Conservation (phyloP, 2,113 vertebrate genomes). For the Furnarius figulus region DNA sequence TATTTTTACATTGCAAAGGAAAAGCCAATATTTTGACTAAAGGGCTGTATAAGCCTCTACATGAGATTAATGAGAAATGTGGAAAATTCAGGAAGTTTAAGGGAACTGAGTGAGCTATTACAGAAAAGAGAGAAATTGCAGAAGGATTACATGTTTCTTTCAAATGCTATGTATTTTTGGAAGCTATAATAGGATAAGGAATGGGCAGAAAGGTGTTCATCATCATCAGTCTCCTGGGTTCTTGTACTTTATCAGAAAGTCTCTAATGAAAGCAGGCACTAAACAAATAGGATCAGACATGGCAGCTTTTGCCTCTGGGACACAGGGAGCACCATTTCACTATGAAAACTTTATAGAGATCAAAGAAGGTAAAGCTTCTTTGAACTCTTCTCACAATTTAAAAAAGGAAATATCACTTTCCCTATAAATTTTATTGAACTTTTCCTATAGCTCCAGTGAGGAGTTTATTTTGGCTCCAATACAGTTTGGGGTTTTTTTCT, state of each 20-base stretch:
- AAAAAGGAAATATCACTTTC: conserved; percentile 20
- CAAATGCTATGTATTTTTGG: neutral
- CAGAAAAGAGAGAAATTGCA: neutral
- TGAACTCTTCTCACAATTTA: neutral
- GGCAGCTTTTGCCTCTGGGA: neutral
- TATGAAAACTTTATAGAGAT: neutral
- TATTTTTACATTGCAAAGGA: neutral
- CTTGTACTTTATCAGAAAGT: neutral
- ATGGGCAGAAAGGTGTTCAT: neutral
- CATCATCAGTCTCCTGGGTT: neutral
- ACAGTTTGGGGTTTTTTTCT: neutral
- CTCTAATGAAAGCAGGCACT: neutral
- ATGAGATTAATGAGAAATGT: neutral
- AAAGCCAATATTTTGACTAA: neutral
- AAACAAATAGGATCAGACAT: neutral
- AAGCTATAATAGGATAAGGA: neutral
- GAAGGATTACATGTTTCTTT: neutral
- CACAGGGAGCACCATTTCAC: neutral
- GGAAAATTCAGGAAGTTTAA: neutral
- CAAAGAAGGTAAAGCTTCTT: conserved; percentile 2
- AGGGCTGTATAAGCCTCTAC: neutral
- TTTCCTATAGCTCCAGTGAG: neutral
- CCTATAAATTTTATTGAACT: neutral
- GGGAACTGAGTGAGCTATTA: neutral
- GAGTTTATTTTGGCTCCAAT: neutral